These are phyloP conservation scores for Chinchilla lanigera DNA, from an alignment of 2,113 vertebrate genomes.

Conservation along the genomic window DNA sequence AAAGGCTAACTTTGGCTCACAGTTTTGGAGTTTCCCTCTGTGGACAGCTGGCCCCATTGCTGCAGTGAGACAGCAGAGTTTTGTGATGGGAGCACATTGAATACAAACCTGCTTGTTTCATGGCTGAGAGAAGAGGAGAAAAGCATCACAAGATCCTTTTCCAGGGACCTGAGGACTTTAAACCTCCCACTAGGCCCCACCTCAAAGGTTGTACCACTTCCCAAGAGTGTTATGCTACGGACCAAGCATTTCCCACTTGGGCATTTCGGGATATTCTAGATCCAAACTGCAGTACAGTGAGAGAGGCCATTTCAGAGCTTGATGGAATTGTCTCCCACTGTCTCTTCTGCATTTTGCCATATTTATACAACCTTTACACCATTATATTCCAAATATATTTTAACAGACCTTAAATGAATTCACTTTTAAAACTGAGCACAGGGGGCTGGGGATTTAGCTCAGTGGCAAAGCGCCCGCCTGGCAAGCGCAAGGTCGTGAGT, in stretches of 20 bases:
- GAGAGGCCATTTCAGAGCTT: background rate
- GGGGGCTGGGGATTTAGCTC: too few relatives aligned
- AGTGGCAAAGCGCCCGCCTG: too few relatives aligned
- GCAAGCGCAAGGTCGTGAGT: too few relatives aligned
- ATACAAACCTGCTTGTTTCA: background rate
- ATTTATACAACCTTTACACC: background rate
- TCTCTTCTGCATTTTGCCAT: background rate
- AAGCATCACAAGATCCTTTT: background rate
- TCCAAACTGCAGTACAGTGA: background rate
- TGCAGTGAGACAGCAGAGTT: background rate
- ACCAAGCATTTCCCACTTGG: background rate
- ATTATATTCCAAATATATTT: conserved; percentile 45
- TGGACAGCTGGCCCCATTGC: background rate
- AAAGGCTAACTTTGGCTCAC: background rate
- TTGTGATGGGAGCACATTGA: too few relatives aligned
- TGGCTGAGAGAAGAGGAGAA: too few relatives aligned
- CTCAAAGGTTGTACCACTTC: background rate
- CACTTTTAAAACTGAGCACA: background rate
- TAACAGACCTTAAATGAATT: background rate
- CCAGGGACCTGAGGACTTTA: background rate
- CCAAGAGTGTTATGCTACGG: background rate
- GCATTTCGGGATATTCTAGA: background rate
- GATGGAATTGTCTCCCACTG: background rate
- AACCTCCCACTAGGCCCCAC: too few relatives aligned
- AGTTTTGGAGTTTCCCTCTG: background rate